phyloP scores from a whole-genome alignment of 2,797 vertebrate species.

The Cossypha heuglini region DNA sequence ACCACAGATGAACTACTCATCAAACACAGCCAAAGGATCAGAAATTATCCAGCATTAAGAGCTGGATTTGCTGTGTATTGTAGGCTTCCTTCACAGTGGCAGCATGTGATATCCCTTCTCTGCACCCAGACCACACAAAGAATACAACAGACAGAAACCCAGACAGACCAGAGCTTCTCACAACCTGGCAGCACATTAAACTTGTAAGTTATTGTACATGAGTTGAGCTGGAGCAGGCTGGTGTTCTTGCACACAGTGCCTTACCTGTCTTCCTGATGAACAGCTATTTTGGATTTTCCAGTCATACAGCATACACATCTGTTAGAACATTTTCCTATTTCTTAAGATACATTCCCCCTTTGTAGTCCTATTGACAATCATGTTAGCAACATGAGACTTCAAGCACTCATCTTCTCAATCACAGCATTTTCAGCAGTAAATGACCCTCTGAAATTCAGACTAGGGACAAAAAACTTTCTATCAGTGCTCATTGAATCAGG shows the following conservation, averaged over 20 bases:
- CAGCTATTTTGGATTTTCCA: not conserved
- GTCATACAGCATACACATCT: not conserved
- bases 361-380: not conserved
- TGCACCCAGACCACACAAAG: not conserved
- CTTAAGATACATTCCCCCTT: not conserved
- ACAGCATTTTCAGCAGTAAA: not conserved
- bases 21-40: not conserved
- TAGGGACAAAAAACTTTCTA: not conserved
- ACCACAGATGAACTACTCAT: not conserved
- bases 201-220: not conserved
- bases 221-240: not conserved
- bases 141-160: not conserved
- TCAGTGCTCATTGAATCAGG: not conserved
- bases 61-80: not conserved
- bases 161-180: not conserved
- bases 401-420: conserved; percentile 13
- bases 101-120: not conserved
- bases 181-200: not conserved
- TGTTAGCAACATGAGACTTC: not conserved
- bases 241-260: not conserved
- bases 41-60: not conserved
- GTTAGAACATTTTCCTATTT: not conserved
- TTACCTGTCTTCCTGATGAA: not conserved
- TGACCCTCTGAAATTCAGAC: not conserved
- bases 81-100: not conserved